phyloP scores from a whole-genome alignment of 1,140 invertebrate genomes.

The Brachionus rubens region DNA sequence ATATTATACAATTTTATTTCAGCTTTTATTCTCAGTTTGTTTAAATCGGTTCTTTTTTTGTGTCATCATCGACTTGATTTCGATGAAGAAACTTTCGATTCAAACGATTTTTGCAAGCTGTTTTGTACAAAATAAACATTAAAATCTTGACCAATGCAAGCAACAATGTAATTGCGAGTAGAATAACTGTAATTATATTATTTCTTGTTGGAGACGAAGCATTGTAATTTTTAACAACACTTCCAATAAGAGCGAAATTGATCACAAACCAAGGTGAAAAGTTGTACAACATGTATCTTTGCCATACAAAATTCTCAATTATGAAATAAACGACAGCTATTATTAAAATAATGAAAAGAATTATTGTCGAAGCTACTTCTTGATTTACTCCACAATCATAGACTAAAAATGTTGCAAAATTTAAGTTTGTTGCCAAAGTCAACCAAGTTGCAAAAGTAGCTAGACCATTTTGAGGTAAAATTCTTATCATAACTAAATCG shows the following conservation, averaged over 20 bases:
- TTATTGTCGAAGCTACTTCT: conserved; percentile 49
- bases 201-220: conserved; percentile 18
- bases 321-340: conserved; percentile 50
- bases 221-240: conserved; percentile 41
- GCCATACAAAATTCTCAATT: conserved; percentile 51
- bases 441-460: conserved; percentile 55
- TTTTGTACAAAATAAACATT: conserved; percentile 28
- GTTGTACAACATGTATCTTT: conserved; percentile 52
- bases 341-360: conserved; percentile 48
- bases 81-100: background rate
- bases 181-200: conserved; percentile 41
- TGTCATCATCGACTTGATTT: background rate
- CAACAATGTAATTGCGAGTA: conserved; percentile 13
- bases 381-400: conserved; percentile 47
- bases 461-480: conserved; percentile 56
- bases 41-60: background rate
- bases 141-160: conserved; percentile 20
- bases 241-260: conserved; percentile 52
- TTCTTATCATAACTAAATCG: conserved; percentile 52
- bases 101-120: background rate
- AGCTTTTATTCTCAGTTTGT: no score
- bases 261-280: conserved; percentile 53
- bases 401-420: conserved; percentile 51
- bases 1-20: no score
- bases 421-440: conserved; percentile 53